Evolutionary conservation across 2,888 invertebrate species (phyloP), one percentile per base, ranked within the genome.

Genomic region (Polyommatus icarus): DNA sequence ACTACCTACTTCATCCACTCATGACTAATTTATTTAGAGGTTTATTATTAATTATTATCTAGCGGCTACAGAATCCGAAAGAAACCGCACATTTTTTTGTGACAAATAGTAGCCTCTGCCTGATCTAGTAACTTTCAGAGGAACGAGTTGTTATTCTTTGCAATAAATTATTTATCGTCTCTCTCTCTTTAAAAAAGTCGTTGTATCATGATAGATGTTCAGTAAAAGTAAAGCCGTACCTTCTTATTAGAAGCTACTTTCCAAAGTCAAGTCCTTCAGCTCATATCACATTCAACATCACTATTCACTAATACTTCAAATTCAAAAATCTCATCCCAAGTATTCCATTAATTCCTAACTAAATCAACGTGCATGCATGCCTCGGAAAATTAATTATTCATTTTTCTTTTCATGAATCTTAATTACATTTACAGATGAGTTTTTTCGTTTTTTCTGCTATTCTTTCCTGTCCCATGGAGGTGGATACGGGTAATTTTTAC

Each of bases 401-500:
- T 76, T 76, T 54, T 77, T 54, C 54, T 54, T 71, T 77, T 72
- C 72, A 77, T 77, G 32, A 72, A 72, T 36, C 71, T 72, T 72
- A 72, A 77, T 77, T 57, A 54, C 72, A 36, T 72, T 77, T 72
- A 72, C 32, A 71, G 40, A 77, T 57, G 57, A 36, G 71, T 36
- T 77, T 76, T 40, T 36, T 54, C 20, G 1, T 12, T 40, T 77
- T 77, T 72, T 8, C 71, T 71, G 72, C 40, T 79, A 80, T 81
- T 80, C 78, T 72, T 77, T 82, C 83, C 82, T 80, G 79, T 80
- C 76, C 40, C 79, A 82, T 81, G 79, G 80, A 81, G 77, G 54
- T 78, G 40, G 79, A 81, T 80, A 83, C 83, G 83, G 82, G 83
- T 86, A 86, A 88, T 88, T 91, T 90, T 90, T 89, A 83, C 84